These are phyloP conservation scores for Drosophila testacea DNA, from an alignment of 2,888 invertebrate genomes.

Conservation along the genomic window DNA sequence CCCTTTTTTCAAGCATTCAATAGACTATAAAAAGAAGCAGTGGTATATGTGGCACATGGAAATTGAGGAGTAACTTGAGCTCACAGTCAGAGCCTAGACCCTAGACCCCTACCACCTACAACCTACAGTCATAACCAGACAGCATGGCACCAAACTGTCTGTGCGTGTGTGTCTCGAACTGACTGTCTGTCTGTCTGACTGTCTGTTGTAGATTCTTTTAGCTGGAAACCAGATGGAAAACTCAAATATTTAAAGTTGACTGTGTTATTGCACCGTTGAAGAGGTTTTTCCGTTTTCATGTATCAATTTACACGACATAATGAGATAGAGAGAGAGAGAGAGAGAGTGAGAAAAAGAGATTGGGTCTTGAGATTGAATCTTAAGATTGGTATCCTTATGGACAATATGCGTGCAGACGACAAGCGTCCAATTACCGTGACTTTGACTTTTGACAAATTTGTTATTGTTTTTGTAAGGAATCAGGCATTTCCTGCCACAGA, in stretches of 20 bases:
- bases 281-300: constrained; percentile 76
- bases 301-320: constrained; percentile 67
- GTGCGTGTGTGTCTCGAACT: not conserved
- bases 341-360: no score
- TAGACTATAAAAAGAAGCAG: not conserved
- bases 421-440: constrained; percentile 65
- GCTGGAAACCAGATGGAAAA: constrained; percentile 79
- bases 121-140: constrained; percentile 56
- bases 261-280: constrained; percentile 52
- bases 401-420: constrained; percentile 51
- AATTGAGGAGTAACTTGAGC: constrained; percentile 20
- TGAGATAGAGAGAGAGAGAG: not conserved
- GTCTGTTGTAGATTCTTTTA: constrained; percentile 40
- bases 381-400: constrained; percentile 8
- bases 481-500: constrained; percentile 65
- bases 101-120: constrained; percentile 1
- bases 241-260: constrained; percentile 12
- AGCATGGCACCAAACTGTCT: constrained; percentile 70
- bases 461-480: constrained; percentile 56
- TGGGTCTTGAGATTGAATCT: not conserved
- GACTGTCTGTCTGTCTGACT: not conserved
- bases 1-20: no score
- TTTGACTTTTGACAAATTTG: constrained; percentile 56
- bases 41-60: not conserved
- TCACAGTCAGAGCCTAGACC: constrained; percentile 4